Percentiles rank a stretch among this genome's conserved stretches.
phyloP scores from a whole-genome alignment of 2,888 invertebrate species.

The Glaucopsyche alexis region DNA sequence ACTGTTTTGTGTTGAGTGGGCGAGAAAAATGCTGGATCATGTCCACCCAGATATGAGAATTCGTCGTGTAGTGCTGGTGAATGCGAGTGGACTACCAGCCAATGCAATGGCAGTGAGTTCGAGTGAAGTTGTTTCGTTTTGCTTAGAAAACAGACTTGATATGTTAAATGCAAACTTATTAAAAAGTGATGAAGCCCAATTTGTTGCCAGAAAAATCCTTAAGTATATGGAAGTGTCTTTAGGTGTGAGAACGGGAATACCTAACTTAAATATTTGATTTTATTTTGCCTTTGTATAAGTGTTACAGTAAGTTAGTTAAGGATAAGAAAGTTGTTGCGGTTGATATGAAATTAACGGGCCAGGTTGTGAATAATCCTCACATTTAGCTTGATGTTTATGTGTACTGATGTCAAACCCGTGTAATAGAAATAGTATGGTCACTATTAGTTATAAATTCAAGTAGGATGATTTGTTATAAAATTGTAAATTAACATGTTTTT shows the following conservation, averaged over 20 bases:
- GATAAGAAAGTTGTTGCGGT: background rate
- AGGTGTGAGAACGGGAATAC: conserved; percentile 68
- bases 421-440: no score
- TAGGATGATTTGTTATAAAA: no score
- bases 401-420: no score
- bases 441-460: no score
- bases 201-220: conserved; percentile 59
- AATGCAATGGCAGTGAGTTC: conserved; percentile 65
- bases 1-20: conserved; percentile 67
- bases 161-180: conserved; percentile 63
- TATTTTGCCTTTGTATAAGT: background rate
- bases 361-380: no score
- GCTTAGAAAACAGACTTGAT: conserved; percentile 59
- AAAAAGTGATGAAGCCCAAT: conserved; percentile 51
- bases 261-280: conserved; percentile 64
- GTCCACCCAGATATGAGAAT: conserved; percentile 65
- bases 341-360: background rate
- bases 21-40: conserved; percentile 57
- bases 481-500: no score
- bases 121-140: conserved; percentile 59
- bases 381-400: no score
- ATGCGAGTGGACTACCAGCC: conserved; percentile 62
- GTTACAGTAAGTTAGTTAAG: background rate
- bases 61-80: conserved; percentile 65
- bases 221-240: conserved; percentile 66